Evolutionary conservation across 53 echinoderm and acorn worm species (phyloP).

Genomic region (Paracentrotus lividus): DNA sequence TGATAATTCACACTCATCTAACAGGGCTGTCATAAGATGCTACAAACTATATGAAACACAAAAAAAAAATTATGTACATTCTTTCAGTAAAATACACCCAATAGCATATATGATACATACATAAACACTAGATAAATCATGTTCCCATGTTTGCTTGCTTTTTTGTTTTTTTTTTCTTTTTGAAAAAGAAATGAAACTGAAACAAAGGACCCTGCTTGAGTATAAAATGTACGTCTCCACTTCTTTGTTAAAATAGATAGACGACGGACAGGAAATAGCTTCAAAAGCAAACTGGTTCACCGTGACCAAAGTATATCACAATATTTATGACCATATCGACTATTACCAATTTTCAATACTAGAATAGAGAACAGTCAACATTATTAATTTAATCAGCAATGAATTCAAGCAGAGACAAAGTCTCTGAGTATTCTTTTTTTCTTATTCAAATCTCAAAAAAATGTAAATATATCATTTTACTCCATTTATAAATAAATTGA

Average conservation of each 20-base stretch:
- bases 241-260: not conserved
- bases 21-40: not conserved
- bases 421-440: not conserved
- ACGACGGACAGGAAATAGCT: not conserved
- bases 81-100: conserved; percentile 1
- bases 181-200: not conserved
- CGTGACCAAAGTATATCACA: not conserved
- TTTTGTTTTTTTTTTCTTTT: too few species aligned
- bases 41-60: not conserved
- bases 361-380: not conserved
- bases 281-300: not conserved
- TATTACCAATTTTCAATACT: not conserved
- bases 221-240: not conserved
- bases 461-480: not conserved
- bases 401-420: not conserved
- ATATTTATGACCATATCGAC: not conserved
- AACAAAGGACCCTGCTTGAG: conserved; percentile 21
- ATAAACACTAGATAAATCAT: not conserved
- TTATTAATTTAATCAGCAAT: not conserved
- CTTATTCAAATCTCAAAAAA: not conserved
- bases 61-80: conserved; percentile 14
- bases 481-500: not conserved
- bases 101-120: not conserved
- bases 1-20: not conserved
- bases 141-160: not conserved